Conservation (phyloP, 2,113 vertebrate species). For the Charina bottae region DNA sequence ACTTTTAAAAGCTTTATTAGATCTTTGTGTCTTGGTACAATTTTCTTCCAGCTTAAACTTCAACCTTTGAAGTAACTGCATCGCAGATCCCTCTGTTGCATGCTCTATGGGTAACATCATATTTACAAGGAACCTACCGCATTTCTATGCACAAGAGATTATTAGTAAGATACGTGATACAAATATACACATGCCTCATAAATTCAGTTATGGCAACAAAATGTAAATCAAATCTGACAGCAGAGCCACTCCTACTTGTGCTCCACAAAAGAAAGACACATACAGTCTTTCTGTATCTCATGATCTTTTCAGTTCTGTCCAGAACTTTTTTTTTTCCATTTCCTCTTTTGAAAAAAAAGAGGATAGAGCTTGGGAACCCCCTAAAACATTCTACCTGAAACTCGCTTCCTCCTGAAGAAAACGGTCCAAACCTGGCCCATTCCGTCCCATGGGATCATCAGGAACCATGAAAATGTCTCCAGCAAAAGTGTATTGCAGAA, state of each 20-base stretch:
- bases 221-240: conserved; percentile 1
- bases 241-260: conserved; percentile 5
- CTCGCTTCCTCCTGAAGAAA: conserved; percentile 82
- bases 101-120: not conserved
- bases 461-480: conserved; percentile 98
- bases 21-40: not conserved
- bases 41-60: not conserved
- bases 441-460: conserved; percentile 93
- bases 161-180: not conserved
- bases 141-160: conserved; percentile 18
- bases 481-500: conserved; percentile 94
- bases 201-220: conserved; percentile 29
- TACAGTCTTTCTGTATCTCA: not conserved
- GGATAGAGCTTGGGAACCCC: not conserved
- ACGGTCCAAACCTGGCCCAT: conserved; percentile 86
- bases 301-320: not conserved
- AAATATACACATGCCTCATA: conserved; percentile 16
- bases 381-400: conserved; percentile 71
- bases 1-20: not conserved
- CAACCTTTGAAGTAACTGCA: not conserved
- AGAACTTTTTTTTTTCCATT: not conserved
- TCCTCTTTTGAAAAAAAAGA: not conserved
- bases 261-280: not conserved
- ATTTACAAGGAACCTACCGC: not conserved
- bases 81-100: not conserved